Conservation (phyloP, 2,797 vertebrate genomes). For the Chiroxiphia lanceolata region DNA sequence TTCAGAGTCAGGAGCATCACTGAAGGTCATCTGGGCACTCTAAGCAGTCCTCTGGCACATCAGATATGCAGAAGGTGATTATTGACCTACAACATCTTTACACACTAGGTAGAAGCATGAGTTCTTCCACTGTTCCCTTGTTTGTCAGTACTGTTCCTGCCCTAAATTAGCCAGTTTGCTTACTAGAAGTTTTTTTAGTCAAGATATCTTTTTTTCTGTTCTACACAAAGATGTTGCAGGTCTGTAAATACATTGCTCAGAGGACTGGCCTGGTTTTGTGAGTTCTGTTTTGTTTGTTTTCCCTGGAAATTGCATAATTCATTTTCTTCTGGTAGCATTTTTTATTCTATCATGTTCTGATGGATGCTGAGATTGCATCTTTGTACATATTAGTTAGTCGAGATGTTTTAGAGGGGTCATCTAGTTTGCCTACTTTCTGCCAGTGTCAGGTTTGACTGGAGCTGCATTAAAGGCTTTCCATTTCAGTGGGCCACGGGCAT, state of each 20-base stretch:
- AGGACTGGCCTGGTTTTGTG: not conserved
- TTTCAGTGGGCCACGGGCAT: not conserved
- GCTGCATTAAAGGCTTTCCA: not conserved
- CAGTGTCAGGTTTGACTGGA: not conserved
- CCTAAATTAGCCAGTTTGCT: not conserved
- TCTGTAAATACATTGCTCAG: not conserved
- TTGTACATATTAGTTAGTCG: not conserved
- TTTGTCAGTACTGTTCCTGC: not conserved
- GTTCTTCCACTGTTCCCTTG: not conserved
- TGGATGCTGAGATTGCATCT: not conserved
- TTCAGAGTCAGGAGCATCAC: not conserved
- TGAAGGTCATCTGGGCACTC: not conserved
- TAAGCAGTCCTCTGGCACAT: not conserved
- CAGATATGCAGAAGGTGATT: not conserved
- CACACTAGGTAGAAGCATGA: not conserved
- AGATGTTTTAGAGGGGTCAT: not conserved
- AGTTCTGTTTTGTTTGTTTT: not conserved
- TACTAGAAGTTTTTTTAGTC: not conserved
- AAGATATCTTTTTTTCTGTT: not conserved
- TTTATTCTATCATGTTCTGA: not conserved
- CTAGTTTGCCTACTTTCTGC: not conserved
- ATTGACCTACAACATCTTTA: not conserved
- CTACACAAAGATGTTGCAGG: not conserved
- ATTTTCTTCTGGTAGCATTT: not conserved
- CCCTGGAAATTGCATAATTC: not conserved